A percentile compares a stretch with the other conserved stretches of the same genome.
These are phyloP conservation scores for roundworm (Caenorhabditis elegans) DNA, from an alignment of 1,140 invertebrate species.

Conservation along the genomic window WBcel235 BX284606.5:11844001-11844500, in stretches of 20 bases:
- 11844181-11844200: background rate
- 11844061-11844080: background rate
- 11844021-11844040: background rate
- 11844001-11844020: background rate
- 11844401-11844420: background rate
- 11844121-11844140: background rate
- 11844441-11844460: background rate
- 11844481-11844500: background rate
- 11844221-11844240: background rate
- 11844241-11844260: background rate
- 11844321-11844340: background rate
- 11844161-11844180: background rate
- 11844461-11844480: background rate
- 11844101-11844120: no score
- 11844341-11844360: background rate
- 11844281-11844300: background rate
- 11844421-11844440: background rate
- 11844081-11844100: no score
- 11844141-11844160: background rate
- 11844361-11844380: background rate
- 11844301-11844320: background rate
- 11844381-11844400: background rate
- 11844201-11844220: background rate
- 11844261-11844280: background rate
- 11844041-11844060: background rate